Conservation (phyloP, 2,113 vertebrate species). For the Semicossyphus pulcher region DNA sequence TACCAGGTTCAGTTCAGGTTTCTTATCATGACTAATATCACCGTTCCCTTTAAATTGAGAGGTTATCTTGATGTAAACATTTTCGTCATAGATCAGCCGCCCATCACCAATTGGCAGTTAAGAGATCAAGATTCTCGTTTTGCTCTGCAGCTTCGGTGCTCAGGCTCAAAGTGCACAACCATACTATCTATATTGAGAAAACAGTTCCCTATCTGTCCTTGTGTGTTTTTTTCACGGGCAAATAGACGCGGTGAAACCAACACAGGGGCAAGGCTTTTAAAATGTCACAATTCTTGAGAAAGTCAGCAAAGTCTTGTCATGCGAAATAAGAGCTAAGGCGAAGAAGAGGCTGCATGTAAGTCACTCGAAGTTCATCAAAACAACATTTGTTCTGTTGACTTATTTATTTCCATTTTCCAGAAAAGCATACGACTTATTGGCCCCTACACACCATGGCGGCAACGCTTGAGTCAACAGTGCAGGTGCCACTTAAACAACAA, state of each 20-base stretch:
- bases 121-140: background rate
- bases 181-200: background rate
- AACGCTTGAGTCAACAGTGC: too few species aligned
- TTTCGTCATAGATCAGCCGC: background rate
- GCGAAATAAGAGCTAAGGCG: slow-evolving; percentile 76
- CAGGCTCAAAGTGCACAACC: background rate
- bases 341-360: slow-evolving; percentile 49
- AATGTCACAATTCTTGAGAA: slow-evolving; percentile 68
- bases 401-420: slow-evolving; percentile 77
- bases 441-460: background rate
- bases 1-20: too few species aligned
- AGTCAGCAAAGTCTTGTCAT: slow-evolving; percentile 75
- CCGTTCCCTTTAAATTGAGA: background rate
- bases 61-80: background rate
- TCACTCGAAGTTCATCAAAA: slow-evolving; percentile 71
- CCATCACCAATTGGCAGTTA: too few species aligned
- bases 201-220: slow-evolving; percentile 7
- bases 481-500: background rate
- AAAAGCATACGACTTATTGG: slow-evolving; percentile 26
- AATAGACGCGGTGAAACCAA: slow-evolving; percentile 26
- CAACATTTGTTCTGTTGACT: slow-evolving; percentile 79
- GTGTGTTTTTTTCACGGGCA: slow-evolving; percentile 5
- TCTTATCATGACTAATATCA: too few species aligned
- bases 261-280: slow-evolving; percentile 65
- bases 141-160: background rate